phyloP scores from a whole-genome alignment of 2,888 invertebrate species.

The Latrodectus elegans region DNA sequence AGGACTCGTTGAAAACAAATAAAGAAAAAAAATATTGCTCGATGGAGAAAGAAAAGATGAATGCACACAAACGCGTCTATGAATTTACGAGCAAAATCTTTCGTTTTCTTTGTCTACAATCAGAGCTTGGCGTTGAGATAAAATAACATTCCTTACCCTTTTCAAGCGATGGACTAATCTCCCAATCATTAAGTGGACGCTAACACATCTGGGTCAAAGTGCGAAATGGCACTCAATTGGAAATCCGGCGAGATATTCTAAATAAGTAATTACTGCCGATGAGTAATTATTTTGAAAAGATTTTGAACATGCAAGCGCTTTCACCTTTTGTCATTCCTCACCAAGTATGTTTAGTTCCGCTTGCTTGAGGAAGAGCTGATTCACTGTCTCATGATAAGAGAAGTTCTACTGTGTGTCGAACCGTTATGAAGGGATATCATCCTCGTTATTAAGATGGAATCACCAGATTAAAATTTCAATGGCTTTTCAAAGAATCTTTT shows the following conservation, averaged over 20 bases:
- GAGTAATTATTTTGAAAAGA: constrained; percentile 39
- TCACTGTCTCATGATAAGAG: constrained; percentile 43
- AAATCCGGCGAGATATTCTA: constrained; percentile 29
- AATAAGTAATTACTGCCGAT: constrained; percentile 38
- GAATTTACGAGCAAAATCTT: constrained; percentile 18
- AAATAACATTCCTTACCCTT: background rate
- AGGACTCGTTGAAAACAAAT: background rate
- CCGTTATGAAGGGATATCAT: constrained; percentile 26
- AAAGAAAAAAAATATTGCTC: background rate
- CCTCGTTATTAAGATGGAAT: constrained; percentile 44
- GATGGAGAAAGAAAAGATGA: background rate
- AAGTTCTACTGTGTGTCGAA: constrained; percentile 17
- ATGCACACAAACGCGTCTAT: constrained; percentile 11
- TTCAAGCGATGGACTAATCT: background rate
- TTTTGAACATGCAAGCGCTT: background rate
- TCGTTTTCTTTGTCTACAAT: constrained; percentile 49
- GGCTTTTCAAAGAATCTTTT: background rate
- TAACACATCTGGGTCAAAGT: constrained; percentile 36
- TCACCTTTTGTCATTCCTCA: background rate
- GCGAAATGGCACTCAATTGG: constrained; percentile 32
- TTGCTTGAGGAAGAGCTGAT: constrained; percentile 39
- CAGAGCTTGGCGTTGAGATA: constrained; percentile 52
- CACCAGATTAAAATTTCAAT: constrained; percentile 25
- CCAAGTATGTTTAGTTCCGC: constrained; percentile 61
- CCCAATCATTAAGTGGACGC: background rate